These are phyloP conservation scores for Oryzias dopingdopingensis DNA, from an alignment of 2,797 vertebrate genomes.

Conservation along the genomic window DNA sequence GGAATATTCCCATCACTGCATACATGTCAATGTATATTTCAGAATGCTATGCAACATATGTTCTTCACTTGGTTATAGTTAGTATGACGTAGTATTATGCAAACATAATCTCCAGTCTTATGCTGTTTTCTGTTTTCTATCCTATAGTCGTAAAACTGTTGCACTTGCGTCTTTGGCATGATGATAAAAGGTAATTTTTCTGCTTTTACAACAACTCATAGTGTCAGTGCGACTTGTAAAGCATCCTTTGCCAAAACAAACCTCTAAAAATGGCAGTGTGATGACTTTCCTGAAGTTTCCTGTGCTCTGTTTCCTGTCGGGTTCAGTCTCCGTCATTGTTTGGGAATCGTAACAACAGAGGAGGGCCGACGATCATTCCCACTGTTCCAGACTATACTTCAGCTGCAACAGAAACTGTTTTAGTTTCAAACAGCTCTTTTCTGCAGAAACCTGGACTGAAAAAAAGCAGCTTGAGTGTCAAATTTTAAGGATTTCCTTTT, in stretches of 20 bases:
- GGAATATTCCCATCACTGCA: too few species aligned
- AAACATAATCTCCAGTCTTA: too few species aligned
- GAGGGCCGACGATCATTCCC: constrained; percentile 61
- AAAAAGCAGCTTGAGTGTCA: neutral
- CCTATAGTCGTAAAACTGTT: too few species aligned
- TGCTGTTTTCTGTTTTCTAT: too few species aligned
- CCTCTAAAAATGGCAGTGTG: constrained; percentile 24
- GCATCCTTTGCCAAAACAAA: neutral
- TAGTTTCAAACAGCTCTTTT: neutral
- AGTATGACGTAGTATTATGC: too few species aligned
- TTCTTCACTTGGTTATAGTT: too few species aligned
- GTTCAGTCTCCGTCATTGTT: constrained; percentile 72
- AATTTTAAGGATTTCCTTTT: neutral
- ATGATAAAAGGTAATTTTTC: too few species aligned
- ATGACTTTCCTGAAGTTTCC: constrained; percentile 49
- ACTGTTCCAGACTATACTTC: constrained; percentile 40
- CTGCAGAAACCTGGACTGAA: neutral
- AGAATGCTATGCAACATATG: too few species aligned
- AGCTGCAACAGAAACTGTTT: constrained; percentile 2
- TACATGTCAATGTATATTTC: too few species aligned
- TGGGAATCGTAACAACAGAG: constrained; percentile 66
- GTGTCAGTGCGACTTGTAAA: too few species aligned
- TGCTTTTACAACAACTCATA: too few species aligned
- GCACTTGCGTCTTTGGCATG: too few species aligned
- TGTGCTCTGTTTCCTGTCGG: constrained; percentile 70